Conservation (phyloP, 2,113 vertebrate species). For the Gobio gobio region DNA sequence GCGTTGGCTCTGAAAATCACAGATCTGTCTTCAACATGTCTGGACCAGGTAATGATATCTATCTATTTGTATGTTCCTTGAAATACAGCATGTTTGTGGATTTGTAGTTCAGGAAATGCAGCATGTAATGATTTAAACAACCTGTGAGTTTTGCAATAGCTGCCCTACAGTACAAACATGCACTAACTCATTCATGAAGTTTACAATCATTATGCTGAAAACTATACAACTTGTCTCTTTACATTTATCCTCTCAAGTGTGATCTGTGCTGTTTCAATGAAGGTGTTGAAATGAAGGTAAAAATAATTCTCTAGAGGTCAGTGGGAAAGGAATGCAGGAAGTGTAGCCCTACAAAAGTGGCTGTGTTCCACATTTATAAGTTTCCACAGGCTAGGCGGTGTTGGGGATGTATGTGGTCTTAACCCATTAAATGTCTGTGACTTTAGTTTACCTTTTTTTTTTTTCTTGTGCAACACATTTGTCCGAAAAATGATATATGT, state of each 20-base stretch:
- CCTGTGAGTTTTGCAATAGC: background rate
- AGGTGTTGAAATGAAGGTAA: background rate
- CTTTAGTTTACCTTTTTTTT: background rate
- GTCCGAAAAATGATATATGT: background rate
- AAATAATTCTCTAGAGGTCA: background rate
- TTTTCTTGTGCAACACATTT: background rate
- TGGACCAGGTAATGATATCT: conserved; percentile 7
- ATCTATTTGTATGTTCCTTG: background rate
- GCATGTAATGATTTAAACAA: background rate
- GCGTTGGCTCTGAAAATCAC: background rate
- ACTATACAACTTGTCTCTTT: background rate
- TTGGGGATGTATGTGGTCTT: too few relatives aligned
- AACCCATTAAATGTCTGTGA: background rate
- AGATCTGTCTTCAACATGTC: conserved; percentile 32
- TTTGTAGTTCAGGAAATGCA: background rate
- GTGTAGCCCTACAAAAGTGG: background rate
- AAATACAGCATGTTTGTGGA: background rate
- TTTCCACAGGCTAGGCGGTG: background rate
- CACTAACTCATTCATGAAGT: background rate
- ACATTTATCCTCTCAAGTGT: background rate
- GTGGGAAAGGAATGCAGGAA: conserved; percentile 19
- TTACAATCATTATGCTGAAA: background rate
- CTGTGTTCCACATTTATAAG: conserved; percentile 18
- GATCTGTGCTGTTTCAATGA: background rate
- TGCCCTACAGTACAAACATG: background rate